Conservation (phyloP, 2,113 vertebrate genomes). For the Stercorarius parasiticus region DNA sequence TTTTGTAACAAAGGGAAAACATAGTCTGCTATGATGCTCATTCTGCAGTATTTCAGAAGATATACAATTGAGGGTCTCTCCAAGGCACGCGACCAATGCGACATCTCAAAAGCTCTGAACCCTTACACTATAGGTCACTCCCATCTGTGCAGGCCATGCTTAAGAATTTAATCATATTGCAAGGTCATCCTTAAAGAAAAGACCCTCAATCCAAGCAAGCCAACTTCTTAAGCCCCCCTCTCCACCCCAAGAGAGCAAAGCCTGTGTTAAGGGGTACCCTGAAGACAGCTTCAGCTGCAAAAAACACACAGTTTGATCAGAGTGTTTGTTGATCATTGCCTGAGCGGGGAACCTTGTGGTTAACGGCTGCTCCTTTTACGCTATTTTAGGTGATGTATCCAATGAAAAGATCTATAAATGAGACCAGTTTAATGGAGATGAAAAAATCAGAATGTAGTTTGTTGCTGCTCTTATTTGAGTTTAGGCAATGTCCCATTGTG, state of each 20-base stretch:
- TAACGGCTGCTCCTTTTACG: not conserved
- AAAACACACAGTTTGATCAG: not conserved
- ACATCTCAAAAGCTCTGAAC: not conserved
- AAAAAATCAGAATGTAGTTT: not conserved
- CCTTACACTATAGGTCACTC: not conserved
- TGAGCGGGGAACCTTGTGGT: not conserved
- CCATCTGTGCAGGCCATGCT: not conserved
- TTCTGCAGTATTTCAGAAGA: not conserved
- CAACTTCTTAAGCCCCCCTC: not conserved
- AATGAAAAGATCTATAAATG: not conserved
- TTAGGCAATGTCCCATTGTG: not conserved
- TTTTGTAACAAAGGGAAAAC: not conserved
- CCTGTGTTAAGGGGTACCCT: not conserved
- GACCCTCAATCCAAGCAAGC: not conserved
- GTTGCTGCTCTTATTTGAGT: not conserved
- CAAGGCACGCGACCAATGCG: not conserved
- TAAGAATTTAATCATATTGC: not conserved
- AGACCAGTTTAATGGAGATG: not conserved
- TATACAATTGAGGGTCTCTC: not conserved
- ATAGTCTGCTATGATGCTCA: not conserved
- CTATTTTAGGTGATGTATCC: not conserved
- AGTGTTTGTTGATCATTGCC: not conserved
- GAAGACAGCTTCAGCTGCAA: not conserved
- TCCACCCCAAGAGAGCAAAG: not conserved
- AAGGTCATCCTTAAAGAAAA: not conserved